A percentile compares a stretch with the other conserved stretches of the same genome.
phyloP scores from a whole-genome alignment of 2,797 vertebrate species.

The Adelosebastes latens region DNA sequence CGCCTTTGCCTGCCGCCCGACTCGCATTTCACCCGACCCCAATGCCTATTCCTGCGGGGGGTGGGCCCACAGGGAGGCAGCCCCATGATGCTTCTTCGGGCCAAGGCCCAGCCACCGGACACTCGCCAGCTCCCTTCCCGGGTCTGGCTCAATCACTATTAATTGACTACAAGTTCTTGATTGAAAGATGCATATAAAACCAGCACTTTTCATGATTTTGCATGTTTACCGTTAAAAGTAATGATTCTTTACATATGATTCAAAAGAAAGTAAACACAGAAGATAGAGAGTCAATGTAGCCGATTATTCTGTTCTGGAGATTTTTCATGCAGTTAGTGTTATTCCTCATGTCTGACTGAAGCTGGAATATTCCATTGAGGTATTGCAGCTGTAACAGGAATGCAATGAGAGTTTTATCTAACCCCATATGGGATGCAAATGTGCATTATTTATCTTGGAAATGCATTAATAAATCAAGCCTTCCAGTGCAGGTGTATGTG shows the following conservation, averaged over 20 bases:
- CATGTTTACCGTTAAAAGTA: not conserved
- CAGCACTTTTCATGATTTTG: not conserved
- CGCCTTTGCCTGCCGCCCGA: too few relatives aligned
- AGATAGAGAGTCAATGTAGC: not conserved
- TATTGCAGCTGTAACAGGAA: constrained; percentile 12
- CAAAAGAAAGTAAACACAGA: not conserved
- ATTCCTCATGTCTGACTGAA: not conserved
- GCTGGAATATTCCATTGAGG: not conserved
- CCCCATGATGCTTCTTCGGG: too few relatives aligned
- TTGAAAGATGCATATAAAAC: not conserved
- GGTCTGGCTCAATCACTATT: not conserved
- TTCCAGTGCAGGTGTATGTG: not conserved
- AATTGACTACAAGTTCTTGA: not conserved
- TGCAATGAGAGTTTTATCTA: not conserved
- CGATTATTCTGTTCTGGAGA: not conserved
- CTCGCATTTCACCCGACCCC: too few relatives aligned
- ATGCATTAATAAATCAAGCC: constrained; percentile 38
- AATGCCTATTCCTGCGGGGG: too few relatives aligned
- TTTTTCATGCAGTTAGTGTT: not conserved
- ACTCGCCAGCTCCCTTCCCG: too few relatives aligned
- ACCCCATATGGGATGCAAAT: constrained; percentile 22
- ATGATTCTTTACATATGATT: too few relatives aligned
- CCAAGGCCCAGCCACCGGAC: too few relatives aligned
- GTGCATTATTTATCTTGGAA: constrained; percentile 29
- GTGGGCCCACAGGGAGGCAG: too few relatives aligned